Percentiles rank a stretch among this genome's conserved stretches.
phyloP scores from a whole-genome alignment of 2,888 invertebrate species.

The Philopedon plagiatum region DNA sequence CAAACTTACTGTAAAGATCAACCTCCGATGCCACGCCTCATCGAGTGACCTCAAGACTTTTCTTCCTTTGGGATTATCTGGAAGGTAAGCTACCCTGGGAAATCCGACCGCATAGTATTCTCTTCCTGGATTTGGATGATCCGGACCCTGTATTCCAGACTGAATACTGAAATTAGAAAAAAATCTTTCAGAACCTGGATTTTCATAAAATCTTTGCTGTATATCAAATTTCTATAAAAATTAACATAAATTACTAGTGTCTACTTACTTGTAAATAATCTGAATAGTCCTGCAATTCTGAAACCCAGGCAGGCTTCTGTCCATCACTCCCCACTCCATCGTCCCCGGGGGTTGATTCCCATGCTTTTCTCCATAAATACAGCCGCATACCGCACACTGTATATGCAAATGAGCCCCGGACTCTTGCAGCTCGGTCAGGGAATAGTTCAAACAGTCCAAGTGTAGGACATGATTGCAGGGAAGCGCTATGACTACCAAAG shows the following conservation, averaged over 20 bases:
- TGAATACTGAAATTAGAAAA: slow-evolving; percentile 86
- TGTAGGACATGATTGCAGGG: slow-evolving; percentile 87
- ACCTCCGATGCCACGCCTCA: slow-evolving; percentile 86
- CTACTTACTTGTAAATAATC: slow-evolving; percentile 83
- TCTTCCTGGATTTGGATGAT: slow-evolving; percentile 86
- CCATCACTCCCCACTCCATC: slow-evolving; percentile 86
- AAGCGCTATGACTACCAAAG: slow-evolving; percentile 74
- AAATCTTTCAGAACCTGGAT: no score
- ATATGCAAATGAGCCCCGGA: slow-evolving; percentile 75
- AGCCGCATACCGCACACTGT: slow-evolving; percentile 90
- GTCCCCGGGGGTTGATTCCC: slow-evolving; percentile 87
- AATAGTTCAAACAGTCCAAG: slow-evolving; percentile 83
- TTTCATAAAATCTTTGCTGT: no score
- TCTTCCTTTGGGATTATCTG: slow-evolving; percentile 86
- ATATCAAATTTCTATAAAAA: no score
- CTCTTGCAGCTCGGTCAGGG: slow-evolving; percentile 77
- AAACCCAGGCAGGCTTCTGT: slow-evolving; percentile 79
- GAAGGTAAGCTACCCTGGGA: slow-evolving; percentile 86
- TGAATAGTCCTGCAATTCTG: slow-evolving; percentile 81
- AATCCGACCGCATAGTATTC: slow-evolving; percentile 93
- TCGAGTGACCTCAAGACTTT: slow-evolving; percentile 83
- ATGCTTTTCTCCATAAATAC: slow-evolving; percentile 84
- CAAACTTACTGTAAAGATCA: slow-evolving; percentile 85
- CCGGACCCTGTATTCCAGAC: slow-evolving; percentile 85
- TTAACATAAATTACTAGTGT: background rate